phyloP scores from a whole-genome alignment of 1,140 invertebrate genomes.

The Spodoptera frugiperda region DNA sequence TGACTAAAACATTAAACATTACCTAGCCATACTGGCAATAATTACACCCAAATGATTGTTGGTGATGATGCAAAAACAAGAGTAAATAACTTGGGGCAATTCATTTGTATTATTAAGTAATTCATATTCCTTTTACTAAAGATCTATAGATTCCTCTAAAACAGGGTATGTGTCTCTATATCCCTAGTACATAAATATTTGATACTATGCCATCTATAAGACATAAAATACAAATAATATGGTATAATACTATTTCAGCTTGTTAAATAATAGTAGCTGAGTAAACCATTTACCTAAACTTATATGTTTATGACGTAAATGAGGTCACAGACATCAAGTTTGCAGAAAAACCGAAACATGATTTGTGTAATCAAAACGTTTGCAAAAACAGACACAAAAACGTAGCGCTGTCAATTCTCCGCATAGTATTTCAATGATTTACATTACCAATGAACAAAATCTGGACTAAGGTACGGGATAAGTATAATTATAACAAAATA shows the following conservation, averaged over 20 bases:
- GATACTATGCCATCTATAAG: not conserved
- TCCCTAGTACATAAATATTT: not conserved
- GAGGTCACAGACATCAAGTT: constrained; percentile 13
- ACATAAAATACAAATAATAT: not conserved
- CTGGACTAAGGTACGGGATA: not conserved
- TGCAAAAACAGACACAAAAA: constrained; percentile 9
- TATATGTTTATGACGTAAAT: constrained; percentile 16
- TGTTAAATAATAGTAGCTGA: not conserved
- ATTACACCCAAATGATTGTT: too few species aligned
- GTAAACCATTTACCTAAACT: constrained; percentile 9
- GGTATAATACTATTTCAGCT: not conserved
- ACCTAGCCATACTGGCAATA: too few species aligned
- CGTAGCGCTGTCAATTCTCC: not conserved
- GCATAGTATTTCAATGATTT: not conserved
- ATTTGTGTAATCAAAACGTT: constrained; percentile 26
- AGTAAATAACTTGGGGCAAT: too few species aligned
- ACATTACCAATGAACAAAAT: not conserved
- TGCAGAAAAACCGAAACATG: constrained; percentile 34
- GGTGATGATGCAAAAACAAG: too few species aligned
- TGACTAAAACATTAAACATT: too few species aligned
- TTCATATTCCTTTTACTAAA: too few species aligned
- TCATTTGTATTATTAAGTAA: too few species aligned
- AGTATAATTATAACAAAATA: constrained; percentile 6
- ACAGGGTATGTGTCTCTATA: too few species aligned
- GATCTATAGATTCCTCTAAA: too few species aligned